A percentile compares a stretch with the other conserved stretches of the same genome.
Evolutionary conservation across 2,888 invertebrate species (phyloP).

Genomic region (Petrolisthes manimaculis): DNA sequence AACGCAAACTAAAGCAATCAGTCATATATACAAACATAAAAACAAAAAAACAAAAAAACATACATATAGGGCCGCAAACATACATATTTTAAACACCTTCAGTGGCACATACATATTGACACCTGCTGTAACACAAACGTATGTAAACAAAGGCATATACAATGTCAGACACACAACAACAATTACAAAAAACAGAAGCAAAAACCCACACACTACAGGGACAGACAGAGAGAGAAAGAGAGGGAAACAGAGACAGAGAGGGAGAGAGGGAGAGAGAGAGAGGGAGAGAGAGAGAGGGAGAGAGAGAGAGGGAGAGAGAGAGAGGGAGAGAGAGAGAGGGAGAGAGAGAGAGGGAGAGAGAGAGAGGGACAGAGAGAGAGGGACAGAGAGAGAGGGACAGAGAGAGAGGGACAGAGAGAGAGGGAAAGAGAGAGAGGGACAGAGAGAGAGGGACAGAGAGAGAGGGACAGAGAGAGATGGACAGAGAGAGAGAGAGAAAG

Average conservation of each 20-base stretch:
- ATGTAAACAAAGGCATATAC: no score
- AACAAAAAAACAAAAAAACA: no score
- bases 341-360: neutral
- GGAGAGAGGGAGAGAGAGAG: neutral
- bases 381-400: neutral
- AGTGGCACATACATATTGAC: no score
- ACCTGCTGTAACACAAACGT: no score
- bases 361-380: neutral
- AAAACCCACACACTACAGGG: neutral
- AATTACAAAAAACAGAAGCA: neutral
- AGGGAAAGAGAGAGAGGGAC: conserved; percentile 8
- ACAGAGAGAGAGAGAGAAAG: neutral
- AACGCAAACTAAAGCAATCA: no score
- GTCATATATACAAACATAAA: no score
- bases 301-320: neutral
- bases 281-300: neutral
- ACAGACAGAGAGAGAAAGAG: neutral
- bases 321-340: neutral
- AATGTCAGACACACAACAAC: no score
- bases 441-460: neutral
- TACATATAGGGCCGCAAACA: no score
- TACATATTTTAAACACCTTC: no score
- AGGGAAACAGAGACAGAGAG: neutral
- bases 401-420: neutral
- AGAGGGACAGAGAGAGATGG: neutral